Evolutionary conservation across 2,113 vertebrate species (phyloP).

Genomic region (Danionella cerebrum): DNA sequence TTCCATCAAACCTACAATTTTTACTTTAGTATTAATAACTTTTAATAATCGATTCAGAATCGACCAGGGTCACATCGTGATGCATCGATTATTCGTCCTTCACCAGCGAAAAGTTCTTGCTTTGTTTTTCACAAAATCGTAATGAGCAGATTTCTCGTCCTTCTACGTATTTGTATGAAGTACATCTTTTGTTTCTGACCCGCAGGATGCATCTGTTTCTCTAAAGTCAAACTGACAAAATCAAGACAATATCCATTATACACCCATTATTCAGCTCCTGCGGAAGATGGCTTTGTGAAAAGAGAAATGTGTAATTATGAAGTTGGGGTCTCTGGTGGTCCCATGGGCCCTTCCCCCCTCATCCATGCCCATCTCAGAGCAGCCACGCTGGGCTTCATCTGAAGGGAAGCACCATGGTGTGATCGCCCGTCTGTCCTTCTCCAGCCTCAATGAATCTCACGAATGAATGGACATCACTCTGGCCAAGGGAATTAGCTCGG

Average conservation of each 20-base stretch:
- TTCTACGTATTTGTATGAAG: too few relatives aligned
- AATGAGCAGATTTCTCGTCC: too few relatives aligned
- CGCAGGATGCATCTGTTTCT: too few relatives aligned
- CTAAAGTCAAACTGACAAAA: constrained; percentile 39
- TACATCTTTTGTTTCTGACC: too few relatives aligned
- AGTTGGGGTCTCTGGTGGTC: constrained; percentile 49
- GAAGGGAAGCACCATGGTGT: constrained; percentile 35
- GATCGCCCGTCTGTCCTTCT: constrained; percentile 25
- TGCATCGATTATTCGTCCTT: too few relatives aligned
- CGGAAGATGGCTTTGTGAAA: constrained; percentile 65
- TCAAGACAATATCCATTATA: constrained; percentile 64
- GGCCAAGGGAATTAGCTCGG: constrained; percentile 51
- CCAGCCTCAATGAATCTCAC: constrained; percentile 40
- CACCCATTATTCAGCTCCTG: constrained; percentile 56
- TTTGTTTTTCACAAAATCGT: too few relatives aligned
- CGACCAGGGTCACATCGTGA: too few relatives aligned
- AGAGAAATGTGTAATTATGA: constrained; percentile 61
- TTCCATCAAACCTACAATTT: too few relatives aligned
- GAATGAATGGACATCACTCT: constrained; percentile 30
- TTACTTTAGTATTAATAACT: too few relatives aligned
- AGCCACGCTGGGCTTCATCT: constrained; percentile 53
- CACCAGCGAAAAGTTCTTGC: too few relatives aligned
- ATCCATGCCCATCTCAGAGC: constrained; percentile 43
- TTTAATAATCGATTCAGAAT: too few relatives aligned
- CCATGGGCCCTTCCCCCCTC: constrained; percentile 51